Conservation (phyloP, 2,113 vertebrate species). For the Pogonocichla stellata region DNA sequence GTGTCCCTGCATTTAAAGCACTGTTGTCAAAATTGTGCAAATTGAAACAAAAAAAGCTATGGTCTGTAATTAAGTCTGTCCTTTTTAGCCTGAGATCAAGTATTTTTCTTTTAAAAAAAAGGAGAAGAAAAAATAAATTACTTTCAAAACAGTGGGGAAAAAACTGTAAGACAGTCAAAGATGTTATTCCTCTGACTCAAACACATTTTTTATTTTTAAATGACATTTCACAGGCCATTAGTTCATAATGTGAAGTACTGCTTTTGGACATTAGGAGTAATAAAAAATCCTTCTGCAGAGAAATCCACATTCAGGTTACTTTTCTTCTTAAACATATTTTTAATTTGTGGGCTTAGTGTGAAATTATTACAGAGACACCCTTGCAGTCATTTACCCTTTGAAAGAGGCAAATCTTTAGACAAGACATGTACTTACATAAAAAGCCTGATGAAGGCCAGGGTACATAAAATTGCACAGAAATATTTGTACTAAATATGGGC, state of each 20-base stretch:
- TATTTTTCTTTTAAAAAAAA: neutral
- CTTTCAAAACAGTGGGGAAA: constrained; percentile 28
- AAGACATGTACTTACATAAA: neutral
- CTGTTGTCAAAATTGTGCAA: constrained; percentile 58
- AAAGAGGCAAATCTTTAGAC: neutral
- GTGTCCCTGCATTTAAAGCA: constrained; percentile 38
- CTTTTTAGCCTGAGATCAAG: constrained; percentile 20
- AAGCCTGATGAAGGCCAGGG: neutral
- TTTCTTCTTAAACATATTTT: constrained; percentile 22
- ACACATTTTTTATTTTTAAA: constrained; percentile 65
- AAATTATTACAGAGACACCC: neutral
- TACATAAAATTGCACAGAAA: neutral
- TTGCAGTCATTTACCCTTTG: neutral
- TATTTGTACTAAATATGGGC: neutral
- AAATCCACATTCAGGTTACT: constrained; percentile 19
- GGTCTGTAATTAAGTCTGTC: constrained; percentile 45
- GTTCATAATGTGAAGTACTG: constrained; percentile 45
- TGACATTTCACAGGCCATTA: constrained; percentile 52
- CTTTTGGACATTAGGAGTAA: constrained; percentile 32
- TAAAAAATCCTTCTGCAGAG: constrained; percentile 19
- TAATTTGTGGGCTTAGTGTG: neutral
- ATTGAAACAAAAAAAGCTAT: constrained; percentile 46
- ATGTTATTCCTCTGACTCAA: constrained; percentile 43
- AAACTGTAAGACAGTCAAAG: neutral
- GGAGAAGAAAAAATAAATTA: neutral